phyloP scores from a whole-genome alignment of 2,113 vertebrate genomes.

The Neolamprologus ventralis region DNA sequence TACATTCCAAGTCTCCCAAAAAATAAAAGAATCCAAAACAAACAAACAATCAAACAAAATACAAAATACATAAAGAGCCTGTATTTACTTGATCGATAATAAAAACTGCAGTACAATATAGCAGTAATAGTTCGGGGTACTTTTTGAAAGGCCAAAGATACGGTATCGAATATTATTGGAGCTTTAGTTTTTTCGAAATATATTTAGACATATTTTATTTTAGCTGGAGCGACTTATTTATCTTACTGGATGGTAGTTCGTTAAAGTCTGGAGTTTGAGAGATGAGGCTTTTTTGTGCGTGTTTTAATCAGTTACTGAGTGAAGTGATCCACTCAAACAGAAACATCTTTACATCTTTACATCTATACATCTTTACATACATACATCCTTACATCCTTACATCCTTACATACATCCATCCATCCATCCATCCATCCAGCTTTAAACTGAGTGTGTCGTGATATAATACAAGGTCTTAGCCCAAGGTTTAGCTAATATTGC shows the following conservation, averaged over 20 bases:
- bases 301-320: background rate
- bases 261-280: background rate
- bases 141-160: background rate
- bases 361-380: background rate
- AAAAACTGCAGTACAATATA: background rate
- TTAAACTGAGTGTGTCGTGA: background rate
- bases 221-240: background rate
- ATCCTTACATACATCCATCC: background rate
- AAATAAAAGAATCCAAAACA: background rate
- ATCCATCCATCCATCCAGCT: background rate
- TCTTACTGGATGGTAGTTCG: background rate
- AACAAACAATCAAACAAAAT: background rate
- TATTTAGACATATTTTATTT: background rate
- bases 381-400: background rate
- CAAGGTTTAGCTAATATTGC: background rate
- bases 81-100: background rate
- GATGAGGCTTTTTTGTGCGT: background rate
- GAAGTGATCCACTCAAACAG: background rate
- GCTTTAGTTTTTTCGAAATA: background rate
- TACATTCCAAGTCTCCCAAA: background rate
- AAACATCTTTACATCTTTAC: background rate
- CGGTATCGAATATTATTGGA: background rate
- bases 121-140: background rate
- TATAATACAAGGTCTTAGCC: background rate
- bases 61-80: background rate